Evolutionary conservation across 1,140 invertebrate species (phyloP).

Genomic region (Lepidurus packardi): DNA sequence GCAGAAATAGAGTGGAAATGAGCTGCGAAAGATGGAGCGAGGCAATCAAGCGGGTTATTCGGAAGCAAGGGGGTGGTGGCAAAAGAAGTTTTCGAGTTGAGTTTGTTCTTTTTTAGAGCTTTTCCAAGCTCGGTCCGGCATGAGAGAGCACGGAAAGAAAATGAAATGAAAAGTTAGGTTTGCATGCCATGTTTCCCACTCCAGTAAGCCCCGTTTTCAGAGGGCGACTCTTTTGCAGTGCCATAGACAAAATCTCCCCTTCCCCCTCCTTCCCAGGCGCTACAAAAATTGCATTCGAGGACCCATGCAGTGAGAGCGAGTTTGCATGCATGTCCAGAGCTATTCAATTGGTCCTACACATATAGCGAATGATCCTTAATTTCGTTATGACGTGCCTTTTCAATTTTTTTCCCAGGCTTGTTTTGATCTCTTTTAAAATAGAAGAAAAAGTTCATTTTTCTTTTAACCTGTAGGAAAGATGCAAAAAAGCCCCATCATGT

Average conservation of each 20-base stretch:
- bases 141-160: slow-evolving; percentile 6
- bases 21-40: slow-evolving; percentile 5
- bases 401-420: neutral
- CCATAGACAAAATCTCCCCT: neutral
- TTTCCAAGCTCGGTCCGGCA: neutral
- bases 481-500: no score
- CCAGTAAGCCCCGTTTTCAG: slow-evolving; percentile 8
- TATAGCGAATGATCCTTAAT: slow-evolving; percentile 9
- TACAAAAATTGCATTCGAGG: neutral
- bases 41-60: neutral
- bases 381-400: neutral
- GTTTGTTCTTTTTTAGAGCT: neutral
- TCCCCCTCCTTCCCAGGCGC: neutral
- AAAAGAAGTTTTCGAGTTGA: neutral
- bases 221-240: neutral
- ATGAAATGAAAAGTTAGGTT: slow-evolving; percentile 22
- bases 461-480: no score
- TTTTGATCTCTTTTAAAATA: no score
- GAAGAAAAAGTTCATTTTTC: no score
- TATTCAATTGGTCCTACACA: slow-evolving; percentile 16
- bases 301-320: neutral
- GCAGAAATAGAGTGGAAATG: neutral
- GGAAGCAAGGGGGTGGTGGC: neutral
- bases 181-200: slow-evolving; percentile 18
- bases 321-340: neutral